phyloP scores from a whole-genome alignment of 1,140 invertebrate genomes.

The Colletes gigas region DNA sequence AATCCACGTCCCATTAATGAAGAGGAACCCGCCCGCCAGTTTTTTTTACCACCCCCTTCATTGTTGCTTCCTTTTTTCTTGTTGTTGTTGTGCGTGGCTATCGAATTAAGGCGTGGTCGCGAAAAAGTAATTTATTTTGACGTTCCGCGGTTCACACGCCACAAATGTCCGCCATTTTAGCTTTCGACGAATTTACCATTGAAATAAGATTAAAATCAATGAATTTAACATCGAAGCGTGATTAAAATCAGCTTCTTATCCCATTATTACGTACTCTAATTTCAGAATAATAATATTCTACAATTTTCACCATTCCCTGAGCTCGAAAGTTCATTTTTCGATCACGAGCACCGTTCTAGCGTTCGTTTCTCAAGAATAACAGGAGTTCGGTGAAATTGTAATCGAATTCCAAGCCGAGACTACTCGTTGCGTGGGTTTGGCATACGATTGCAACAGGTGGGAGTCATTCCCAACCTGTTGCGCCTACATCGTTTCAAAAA shows the following conservation, averaged over 20 bases:
- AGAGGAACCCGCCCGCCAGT: slow-evolving; percentile 25
- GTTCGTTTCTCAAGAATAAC: background rate
- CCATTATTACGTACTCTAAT: too few relatives aligned
- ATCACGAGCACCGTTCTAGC: too few relatives aligned
- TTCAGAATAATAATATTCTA: too few relatives aligned
- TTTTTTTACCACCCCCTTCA: slow-evolving; percentile 14
- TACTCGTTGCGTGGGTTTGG: slow-evolving; percentile 57
- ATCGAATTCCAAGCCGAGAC: slow-evolving; percentile 51
- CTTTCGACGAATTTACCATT: too few relatives aligned
- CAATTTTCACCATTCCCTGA: background rate
- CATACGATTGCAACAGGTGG: slow-evolving; percentile 62
- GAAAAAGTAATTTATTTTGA: background rate
- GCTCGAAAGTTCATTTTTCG: background rate
- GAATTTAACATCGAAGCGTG: too few relatives aligned
- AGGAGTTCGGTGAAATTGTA: slow-evolving; percentile 44
- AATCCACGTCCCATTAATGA: slow-evolving; percentile 56
- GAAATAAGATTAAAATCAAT: too few relatives aligned
- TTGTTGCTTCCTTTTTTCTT: slow-evolving; percentile 5
- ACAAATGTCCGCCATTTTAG: too few relatives aligned
- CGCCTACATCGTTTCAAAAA: slow-evolving; percentile 53
- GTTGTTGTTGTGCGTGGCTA: background rate
- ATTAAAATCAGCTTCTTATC: too few relatives aligned
- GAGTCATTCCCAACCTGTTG: slow-evolving; percentile 64
- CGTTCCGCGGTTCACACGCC: too few relatives aligned
- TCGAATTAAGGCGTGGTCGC: slow-evolving; percentile 27